phyloP scores from a whole-genome alignment of 2,797 vertebrate genomes.

The Allobates femoralis region DNA sequence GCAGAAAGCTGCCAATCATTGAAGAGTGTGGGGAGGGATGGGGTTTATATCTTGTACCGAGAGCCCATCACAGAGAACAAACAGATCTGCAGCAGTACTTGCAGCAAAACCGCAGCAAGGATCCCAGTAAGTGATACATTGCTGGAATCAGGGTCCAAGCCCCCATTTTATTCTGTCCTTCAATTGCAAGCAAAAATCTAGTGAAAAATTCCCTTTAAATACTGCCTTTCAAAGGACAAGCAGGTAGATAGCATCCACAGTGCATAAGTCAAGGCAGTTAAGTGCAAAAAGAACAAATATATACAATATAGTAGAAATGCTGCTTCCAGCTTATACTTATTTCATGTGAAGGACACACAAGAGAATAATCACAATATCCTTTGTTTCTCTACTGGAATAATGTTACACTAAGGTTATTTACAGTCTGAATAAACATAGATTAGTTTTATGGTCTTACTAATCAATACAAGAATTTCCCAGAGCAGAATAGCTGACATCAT shows the following conservation, averaged over 20 bases:
- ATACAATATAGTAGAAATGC: constrained; percentile 13
- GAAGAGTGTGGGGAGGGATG: no score
- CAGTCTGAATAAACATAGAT: background rate
- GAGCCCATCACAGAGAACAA: no score
- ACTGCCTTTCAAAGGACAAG: constrained; percentile 23
- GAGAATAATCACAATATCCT: background rate
- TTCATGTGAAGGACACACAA: background rate
- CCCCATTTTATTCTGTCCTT: no score
- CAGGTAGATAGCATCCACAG: constrained; percentile 38
- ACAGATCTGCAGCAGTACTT: no score
- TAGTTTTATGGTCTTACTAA: background rate
- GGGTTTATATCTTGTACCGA: no score
- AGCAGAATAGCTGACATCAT: background rate
- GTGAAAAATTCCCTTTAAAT: background rate
- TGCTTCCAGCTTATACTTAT: background rate
- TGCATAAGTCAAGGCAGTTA: constrained; percentile 41
- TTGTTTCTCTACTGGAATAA: background rate
- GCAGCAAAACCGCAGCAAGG: no score
- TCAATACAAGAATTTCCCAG: background rate
- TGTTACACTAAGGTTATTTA: background rate
- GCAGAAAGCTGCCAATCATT: no score
- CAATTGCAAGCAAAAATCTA: no score
- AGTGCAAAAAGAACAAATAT: constrained; percentile 46
- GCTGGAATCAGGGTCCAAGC: no score
- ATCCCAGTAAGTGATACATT: no score